These are phyloP conservation scores for Gonatopus flavifemur DNA, from an alignment of 1,140 invertebrate species.

Conservation along the genomic window DNA sequence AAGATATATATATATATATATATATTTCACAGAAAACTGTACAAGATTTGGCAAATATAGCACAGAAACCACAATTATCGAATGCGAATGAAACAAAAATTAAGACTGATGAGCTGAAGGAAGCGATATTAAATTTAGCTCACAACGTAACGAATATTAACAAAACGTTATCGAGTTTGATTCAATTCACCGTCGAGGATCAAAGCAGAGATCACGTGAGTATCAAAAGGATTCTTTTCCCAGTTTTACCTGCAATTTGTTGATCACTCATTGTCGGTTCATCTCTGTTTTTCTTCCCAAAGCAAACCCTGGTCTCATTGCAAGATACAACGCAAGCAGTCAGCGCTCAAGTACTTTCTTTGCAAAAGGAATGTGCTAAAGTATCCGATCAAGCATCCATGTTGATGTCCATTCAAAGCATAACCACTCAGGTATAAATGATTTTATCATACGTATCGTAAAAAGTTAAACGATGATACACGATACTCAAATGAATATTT, in stretches of 20 bases:
- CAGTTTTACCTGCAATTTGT: background rate
- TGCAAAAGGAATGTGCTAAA: conserved; percentile 46
- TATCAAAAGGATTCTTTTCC: conserved; percentile 11
- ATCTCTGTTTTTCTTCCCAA: conserved; percentile 23
- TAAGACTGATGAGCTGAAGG: conserved; percentile 49
- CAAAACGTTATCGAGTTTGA: conserved; percentile 50
- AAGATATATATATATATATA: background rate
- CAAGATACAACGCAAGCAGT: conserved; percentile 49
- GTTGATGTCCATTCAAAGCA: conserved; percentile 29
- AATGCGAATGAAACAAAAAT: conserved; percentile 48
- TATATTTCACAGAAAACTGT: conserved; percentile 36
- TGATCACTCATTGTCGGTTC: too few relatives aligned
- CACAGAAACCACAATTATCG: conserved; percentile 38
- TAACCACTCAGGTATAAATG: conserved; percentile 37
- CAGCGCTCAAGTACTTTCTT: conserved; percentile 47
- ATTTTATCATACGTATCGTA: background rate
- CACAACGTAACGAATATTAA: conserved; percentile 53
- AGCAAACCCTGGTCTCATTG: conserved; percentile 47
- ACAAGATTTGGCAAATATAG: conserved; percentile 37
- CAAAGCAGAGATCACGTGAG: conserved; percentile 56
- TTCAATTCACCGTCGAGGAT: conserved; percentile 55
- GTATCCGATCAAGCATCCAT: conserved; percentile 28
- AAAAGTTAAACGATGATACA: background rate
- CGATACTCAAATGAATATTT: conserved; percentile 1
- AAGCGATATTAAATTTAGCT: conserved; percentile 42